Conservation (phyloP, 2,797 vertebrate species). For the Enoplosus armatus region DNA sequence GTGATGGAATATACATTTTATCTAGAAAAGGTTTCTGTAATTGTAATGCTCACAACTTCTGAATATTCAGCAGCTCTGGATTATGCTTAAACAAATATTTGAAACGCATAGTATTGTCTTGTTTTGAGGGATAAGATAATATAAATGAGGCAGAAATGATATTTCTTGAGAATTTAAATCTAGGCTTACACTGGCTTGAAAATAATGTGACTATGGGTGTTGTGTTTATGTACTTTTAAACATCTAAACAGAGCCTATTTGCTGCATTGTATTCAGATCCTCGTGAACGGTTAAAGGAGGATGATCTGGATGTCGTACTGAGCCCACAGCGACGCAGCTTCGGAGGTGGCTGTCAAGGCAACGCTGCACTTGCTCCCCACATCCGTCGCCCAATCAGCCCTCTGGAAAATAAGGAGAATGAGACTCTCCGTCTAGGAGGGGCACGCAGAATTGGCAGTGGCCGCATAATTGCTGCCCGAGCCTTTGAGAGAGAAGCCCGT, state of each 20-base stretch:
- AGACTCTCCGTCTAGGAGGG: slow-evolving; percentile 90
- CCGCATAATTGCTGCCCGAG: slow-evolving; percentile 92
- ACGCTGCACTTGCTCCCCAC: slow-evolving; percentile 79
- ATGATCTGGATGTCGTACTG: slow-evolving; percentile 95
- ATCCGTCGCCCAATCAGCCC: slow-evolving; percentile 91
- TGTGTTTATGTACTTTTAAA: neutral
- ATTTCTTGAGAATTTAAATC: too few species aligned
- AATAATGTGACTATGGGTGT: neutral
- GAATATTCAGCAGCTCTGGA: neutral
- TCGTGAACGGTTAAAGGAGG: slow-evolving; percentile 95
- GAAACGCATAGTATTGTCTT: neutral
- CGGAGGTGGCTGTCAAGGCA: slow-evolving; percentile 95
- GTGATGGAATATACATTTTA: neutral
- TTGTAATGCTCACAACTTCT: neutral
- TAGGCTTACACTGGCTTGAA: neutral
- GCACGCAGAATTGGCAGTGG: slow-evolving; percentile 95
- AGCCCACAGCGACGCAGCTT: slow-evolving; percentile 97
- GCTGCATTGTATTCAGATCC: slow-evolving; percentile 86
- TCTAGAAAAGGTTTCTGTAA: neutral
- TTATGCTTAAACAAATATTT: neutral
- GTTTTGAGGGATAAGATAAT: neutral
- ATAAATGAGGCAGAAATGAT: neutral
- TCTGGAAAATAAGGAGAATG: slow-evolving; percentile 94
- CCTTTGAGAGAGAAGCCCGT: slow-evolving; percentile 93
- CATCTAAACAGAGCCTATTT: neutral